phyloP scores from a whole-genome alignment of 1,140 invertebrate genomes.

The Aphaenogaster ashmeadi region DNA sequence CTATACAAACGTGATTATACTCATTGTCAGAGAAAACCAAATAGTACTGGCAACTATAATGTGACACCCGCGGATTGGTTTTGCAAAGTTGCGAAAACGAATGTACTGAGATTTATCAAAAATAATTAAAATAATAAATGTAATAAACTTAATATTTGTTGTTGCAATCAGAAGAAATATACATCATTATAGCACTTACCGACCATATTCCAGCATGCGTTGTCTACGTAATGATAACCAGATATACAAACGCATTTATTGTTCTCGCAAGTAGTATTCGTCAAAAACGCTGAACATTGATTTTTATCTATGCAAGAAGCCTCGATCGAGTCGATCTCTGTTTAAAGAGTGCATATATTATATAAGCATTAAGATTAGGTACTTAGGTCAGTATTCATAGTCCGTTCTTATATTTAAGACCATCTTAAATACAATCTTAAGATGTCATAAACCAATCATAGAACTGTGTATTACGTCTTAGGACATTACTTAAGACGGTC shows the following conservation, averaged over 20 bases:
- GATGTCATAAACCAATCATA: no score
- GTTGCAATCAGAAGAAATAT: background rate
- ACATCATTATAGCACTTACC: conserved; percentile 55
- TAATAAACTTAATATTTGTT: background rate
- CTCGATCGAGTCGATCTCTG: conserved; percentile 34
- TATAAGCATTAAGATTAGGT: background rate
- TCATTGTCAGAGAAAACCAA: background rate
- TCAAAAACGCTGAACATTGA: conserved; percentile 54
- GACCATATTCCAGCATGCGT: conserved; percentile 44
- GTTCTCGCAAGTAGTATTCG: conserved; percentile 57
- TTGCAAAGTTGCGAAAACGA: background rate
- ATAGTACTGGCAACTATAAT: background rate
- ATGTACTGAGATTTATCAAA: background rate
- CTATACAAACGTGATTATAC: conserved; percentile 43
- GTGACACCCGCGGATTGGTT: background rate
- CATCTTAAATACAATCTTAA: no score
- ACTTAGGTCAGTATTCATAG: background rate
- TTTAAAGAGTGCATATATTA: background rate
- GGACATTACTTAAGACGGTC: no score
- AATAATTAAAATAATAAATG: background rate
- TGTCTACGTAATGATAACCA: conserved; percentile 38
- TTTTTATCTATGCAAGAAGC: conserved; percentile 56
- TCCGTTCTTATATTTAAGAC: no score
- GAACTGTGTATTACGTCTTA: no score
- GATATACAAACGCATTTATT: conserved; percentile 41